A percentile compares a stretch with the other conserved stretches of the same genome.
Conservation (phyloP, 2,797 vertebrate genomes). For the Parauchenoglanis punctatus region DNA sequence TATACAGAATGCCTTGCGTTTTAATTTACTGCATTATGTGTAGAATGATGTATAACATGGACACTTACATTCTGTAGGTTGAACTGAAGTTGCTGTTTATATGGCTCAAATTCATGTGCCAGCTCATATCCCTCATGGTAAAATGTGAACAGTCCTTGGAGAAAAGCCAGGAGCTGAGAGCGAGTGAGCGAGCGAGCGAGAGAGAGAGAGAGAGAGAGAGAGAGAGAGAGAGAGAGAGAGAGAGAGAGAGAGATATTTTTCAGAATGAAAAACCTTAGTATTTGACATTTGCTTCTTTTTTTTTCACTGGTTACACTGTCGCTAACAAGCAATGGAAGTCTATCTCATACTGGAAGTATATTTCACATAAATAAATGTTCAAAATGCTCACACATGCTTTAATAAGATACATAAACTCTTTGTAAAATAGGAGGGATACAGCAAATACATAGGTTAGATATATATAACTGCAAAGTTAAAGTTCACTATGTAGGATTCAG, state of each 20-base stretch:
- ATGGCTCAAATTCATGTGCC: conserved; percentile 94
- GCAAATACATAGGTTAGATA: background rate
- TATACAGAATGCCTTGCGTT: background rate
- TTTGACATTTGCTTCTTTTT: background rate
- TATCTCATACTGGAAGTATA: background rate
- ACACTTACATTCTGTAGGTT: conserved; percentile 95
- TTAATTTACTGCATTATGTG: background rate
- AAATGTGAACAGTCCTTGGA: conserved; percentile 97
- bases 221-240: conserved; percentile 6
- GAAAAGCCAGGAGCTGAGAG: conserved; percentile 92
- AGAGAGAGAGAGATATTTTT: background rate
- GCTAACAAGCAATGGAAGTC: background rate
- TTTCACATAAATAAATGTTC: background rate
- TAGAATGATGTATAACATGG: background rate
- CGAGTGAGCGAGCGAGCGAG: conserved; percentile 38
- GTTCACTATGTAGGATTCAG: too few relatives aligned
- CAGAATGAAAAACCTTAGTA: background rate
- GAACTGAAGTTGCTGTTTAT: conserved; percentile 97
- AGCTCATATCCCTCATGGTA: conserved; percentile 98
- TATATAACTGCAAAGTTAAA: background rate
- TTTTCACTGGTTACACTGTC: background rate
- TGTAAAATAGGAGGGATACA: background rate
- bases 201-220: conserved; percentile 3
- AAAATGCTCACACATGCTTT: background rate
- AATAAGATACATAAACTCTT: background rate